Percentiles rank a stretch among this genome's conserved stretches.
These are phyloP conservation scores for Panzeria rudis DNA, from an alignment of 2,888 invertebrate genomes.

Conservation along the genomic window DNA sequence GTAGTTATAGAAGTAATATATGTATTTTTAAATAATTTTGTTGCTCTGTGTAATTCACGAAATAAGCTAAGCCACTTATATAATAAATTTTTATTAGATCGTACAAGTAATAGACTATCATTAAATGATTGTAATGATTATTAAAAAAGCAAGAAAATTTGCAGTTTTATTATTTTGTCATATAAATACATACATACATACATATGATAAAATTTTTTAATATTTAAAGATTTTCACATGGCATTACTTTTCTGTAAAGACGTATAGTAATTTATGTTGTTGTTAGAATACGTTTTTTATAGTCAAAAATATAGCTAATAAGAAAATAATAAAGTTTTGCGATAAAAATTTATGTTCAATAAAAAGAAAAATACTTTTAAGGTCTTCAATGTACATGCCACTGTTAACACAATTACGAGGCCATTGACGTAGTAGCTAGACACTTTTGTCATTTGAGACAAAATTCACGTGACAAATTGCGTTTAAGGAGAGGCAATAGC, in stretches of 20 bases:
- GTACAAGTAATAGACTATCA: background rate
- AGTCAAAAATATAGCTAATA: background rate
- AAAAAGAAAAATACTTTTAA: background rate
- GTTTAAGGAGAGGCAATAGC: no score
- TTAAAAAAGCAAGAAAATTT: background rate
- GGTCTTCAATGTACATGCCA: background rate
- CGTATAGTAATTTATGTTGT: background rate
- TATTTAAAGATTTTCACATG: background rate
- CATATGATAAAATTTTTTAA: background rate
- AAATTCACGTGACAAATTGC: no score
- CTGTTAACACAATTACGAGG: background rate
- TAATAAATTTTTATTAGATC: background rate
- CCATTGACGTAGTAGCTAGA: no score
- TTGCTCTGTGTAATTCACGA: background rate
- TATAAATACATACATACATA: background rate
- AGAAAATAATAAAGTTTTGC: background rate
- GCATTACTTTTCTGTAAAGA: background rate
- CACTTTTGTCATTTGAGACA: no score
- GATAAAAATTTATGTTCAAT: background rate
- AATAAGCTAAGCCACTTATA: background rate
- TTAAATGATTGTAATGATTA: conserved; percentile 10
- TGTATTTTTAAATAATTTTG: background rate
- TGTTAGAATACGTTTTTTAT: background rate
- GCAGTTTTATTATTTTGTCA: conserved; percentile 1
- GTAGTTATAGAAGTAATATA: no score